Percentiles rank a stretch among this genome's conserved stretches.
These are phyloP conservation scores for Drosophila rellima DNA, from an alignment of 2,888 invertebrate genomes.

Conservation along the genomic window DNA sequence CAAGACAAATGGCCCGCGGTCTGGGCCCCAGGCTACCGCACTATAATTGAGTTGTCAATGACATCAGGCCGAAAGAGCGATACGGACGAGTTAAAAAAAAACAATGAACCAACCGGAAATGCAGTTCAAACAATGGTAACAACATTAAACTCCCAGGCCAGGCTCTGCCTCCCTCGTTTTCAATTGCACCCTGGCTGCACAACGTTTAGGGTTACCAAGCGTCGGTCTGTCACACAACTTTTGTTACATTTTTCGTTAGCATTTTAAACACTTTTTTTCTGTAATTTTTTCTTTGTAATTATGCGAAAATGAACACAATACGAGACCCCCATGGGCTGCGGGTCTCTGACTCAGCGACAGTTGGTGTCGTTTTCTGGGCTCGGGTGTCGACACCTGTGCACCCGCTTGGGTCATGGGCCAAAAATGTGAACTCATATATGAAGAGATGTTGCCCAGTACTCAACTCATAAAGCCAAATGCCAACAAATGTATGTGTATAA, in stretches of 20 bases:
- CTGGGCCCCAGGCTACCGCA: slow-evolving; percentile 7
- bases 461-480: slow-evolving; percentile 47
- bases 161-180: background rate
- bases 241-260: slow-evolving; percentile 66
- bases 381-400: slow-evolving; percentile 73
- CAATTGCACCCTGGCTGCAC: slow-evolving; percentile 12
- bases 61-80: slow-evolving; percentile 54
- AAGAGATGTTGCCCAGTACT: slow-evolving; percentile 49
- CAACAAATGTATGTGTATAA: slow-evolving; percentile 44
- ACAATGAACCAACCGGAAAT: slow-evolving; percentile 69
- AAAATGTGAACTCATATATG: slow-evolving; percentile 78
- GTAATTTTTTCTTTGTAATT: slow-evolving; percentile 63
- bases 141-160: slow-evolving; percentile 34
- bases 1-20: slow-evolving; percentile 18
- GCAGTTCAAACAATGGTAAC: slow-evolving; percentile 46
- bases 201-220: slow-evolving; percentile 59
- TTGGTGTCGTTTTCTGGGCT: slow-evolving; percentile 43
- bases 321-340: slow-evolving; percentile 26
- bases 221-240: slow-evolving; percentile 71
- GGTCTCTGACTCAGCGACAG: slow-evolving; percentile 60
- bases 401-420: slow-evolving; percentile 75
- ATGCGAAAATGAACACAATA: slow-evolving; percentile 74
- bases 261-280: slow-evolving; percentile 34
- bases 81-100: slow-evolving; percentile 24
- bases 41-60: slow-evolving; percentile 72